Evolutionary conservation across 1,140 invertebrate species (phyloP).

Genomic region (Calycopis cecrops): DNA sequence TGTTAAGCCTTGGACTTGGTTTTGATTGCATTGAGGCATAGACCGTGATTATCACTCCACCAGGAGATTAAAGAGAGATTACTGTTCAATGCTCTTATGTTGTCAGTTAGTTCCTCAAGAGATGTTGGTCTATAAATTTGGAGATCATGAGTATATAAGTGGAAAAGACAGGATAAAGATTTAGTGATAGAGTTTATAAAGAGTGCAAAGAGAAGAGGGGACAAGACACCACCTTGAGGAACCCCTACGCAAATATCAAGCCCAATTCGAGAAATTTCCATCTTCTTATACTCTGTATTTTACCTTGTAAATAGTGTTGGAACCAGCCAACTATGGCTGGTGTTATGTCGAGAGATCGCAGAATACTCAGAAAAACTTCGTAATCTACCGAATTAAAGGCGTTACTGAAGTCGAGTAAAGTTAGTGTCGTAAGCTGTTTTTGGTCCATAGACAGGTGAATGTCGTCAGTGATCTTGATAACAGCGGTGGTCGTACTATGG

Average conservation of each 20-base stretch:
- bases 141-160: constrained; percentile 6
- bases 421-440: background rate
- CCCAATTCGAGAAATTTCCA: background rate
- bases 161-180: no score
- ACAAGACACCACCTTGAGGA: no score
- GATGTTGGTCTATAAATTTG: constrained; percentile 10
- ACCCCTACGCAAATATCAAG: background rate
- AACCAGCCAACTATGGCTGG: no score
- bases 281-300: background rate
- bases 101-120: background rate
- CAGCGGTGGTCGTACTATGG: constrained; percentile 13
- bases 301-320: no score
- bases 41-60: constrained; percentile 1
- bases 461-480: constrained; percentile 11
- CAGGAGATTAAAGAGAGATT: constrained; percentile 2
- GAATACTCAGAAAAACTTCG: background rate
- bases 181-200: no score
- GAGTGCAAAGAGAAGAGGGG: no score
- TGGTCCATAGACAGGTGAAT: constrained; percentile 1
- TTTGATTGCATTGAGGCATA: constrained; percentile 5
- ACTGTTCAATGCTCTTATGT: no score
- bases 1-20: background rate
- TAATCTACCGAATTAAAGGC: constrained; percentile 5
- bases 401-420: constrained; percentile 3
- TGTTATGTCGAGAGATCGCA: background rate